These are phyloP conservation scores for Spilarctia lutea DNA, from an alignment of 2,888 invertebrate genomes.

Conservation along the genomic window DNA sequence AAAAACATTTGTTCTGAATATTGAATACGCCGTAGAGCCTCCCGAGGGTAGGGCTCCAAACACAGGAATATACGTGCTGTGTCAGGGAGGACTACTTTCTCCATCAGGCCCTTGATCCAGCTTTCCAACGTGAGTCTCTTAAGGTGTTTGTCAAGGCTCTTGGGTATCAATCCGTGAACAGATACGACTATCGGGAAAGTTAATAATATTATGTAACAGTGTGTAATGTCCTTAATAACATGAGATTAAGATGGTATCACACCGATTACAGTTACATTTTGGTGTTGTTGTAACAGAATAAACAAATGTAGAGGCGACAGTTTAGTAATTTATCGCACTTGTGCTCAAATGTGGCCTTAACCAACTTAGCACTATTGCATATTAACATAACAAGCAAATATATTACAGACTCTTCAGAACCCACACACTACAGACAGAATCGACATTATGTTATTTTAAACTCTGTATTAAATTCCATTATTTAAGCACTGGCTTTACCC, in stretches of 20 bases:
- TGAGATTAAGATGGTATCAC: background rate
- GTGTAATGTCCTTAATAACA: background rate
- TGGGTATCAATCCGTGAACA: too few relatives aligned
- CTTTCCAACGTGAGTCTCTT: too few relatives aligned
- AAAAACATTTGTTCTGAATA: too few relatives aligned
- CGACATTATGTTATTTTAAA: background rate
- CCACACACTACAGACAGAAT: background rate
- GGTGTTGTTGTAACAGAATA: slow-evolving; percentile 1
- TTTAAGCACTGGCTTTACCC: background rate
- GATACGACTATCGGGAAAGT: background rate
- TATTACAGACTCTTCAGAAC: background rate
- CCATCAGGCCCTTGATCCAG: too few relatives aligned
- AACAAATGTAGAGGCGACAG: slow-evolving; percentile 7
- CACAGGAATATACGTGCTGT: too few relatives aligned
- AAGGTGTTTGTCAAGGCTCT: too few relatives aligned
- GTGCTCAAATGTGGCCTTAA: slow-evolving; percentile 14
- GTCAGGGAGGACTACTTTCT: too few relatives aligned
- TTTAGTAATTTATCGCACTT: slow-evolving; percentile 17
- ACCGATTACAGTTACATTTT: background rate
- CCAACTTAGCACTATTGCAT: slow-evolving; percentile 21
- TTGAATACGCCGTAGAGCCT: too few relatives aligned
- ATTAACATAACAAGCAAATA: slow-evolving; percentile 2
- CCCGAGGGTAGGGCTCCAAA: too few relatives aligned
- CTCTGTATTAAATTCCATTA: background rate
- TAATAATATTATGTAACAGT: background rate